A percentile compares a stretch with the other conserved stretches of the same genome.
These are phyloP conservation scores for Ictalurus furcatus DNA, from an alignment of 2,113 vertebrate species.

Conservation along the genomic window DNA sequence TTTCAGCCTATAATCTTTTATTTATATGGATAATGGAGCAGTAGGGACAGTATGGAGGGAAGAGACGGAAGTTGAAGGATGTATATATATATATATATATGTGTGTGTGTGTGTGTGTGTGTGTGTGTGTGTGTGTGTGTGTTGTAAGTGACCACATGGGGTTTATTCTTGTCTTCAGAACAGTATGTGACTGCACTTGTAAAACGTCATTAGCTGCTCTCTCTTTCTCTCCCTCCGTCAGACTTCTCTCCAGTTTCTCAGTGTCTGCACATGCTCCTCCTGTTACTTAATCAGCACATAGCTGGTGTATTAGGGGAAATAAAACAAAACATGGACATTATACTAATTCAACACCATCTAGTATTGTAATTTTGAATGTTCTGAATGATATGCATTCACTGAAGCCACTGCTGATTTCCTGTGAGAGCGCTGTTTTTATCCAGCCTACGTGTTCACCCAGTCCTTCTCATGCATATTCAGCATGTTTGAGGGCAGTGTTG, in stretches of 20 bases:
- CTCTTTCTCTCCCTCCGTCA: background rate
- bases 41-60: background rate
- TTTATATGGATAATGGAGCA: background rate
- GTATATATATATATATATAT: too few relatives aligned
- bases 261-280: background rate
- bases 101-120: background rate
- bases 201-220: background rate
- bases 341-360: background rate
- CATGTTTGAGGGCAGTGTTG: background rate
- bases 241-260: slow-evolving; percentile 7
- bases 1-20: background rate
- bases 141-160: background rate
- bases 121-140: background rate
- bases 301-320: background rate
- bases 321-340: background rate
- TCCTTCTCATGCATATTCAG: slow-evolving; percentile 3
- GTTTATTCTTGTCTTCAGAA: slow-evolving; percentile 35
- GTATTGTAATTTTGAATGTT: background rate
- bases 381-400: background rate
- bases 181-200: slow-evolving; percentile 36
- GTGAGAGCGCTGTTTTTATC: background rate
- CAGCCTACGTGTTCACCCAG: background rate
- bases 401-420: background rate
- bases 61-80: background rate
- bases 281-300: background rate